Conservation (phyloP, 2,797 vertebrate species). For the Champsocephalus esox region DNA sequence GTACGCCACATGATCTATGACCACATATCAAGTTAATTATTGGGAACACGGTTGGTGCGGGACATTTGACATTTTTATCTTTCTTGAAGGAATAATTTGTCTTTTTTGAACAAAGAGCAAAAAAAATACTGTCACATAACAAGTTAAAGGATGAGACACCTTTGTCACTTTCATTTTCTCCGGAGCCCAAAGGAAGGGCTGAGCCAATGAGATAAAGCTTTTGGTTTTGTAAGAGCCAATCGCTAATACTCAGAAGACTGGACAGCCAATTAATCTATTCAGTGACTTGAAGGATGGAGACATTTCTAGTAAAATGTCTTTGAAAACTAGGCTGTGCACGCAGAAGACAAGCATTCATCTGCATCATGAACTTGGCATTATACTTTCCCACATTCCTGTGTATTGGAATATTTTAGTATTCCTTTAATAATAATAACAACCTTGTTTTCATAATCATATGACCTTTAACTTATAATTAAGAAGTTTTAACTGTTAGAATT, state of each 20-base stretch:
- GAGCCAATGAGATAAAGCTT: slow-evolving; percentile 85
- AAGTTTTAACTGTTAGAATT: no score
- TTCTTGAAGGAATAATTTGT: slow-evolving; percentile 73
- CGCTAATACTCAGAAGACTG: slow-evolving; percentile 68
- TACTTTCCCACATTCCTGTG: background rate
- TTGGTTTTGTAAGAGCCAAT: slow-evolving; percentile 79
- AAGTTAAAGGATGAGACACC: slow-evolving; percentile 75
- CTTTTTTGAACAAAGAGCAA: slow-evolving; percentile 72
- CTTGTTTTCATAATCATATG: no score
- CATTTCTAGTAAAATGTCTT: slow-evolving; percentile 44
- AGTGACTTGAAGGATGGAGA: slow-evolving; percentile 70
- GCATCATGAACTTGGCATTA: slow-evolving; percentile 1
- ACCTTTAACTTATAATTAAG: no score
- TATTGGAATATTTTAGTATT: no score
- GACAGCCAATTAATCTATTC: slow-evolving; percentile 82
- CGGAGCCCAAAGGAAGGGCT: slow-evolving; percentile 71
- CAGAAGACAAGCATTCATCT: slow-evolving; percentile 16
- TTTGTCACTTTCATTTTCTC: slow-evolving; percentile 81
- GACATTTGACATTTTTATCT: slow-evolving; percentile 80
- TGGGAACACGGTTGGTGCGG: slow-evolving; percentile 61
- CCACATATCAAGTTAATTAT: slow-evolving; percentile 71
- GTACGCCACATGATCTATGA: slow-evolving; percentile 56
- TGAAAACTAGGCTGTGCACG: slow-evolving; percentile 38
- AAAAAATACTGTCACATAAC: slow-evolving; percentile 67
- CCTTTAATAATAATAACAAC: no score